Base-by-base conservation (phyloP, 2,797 vertebrate genomes). In the Gorsachius magnificus region DNA sequence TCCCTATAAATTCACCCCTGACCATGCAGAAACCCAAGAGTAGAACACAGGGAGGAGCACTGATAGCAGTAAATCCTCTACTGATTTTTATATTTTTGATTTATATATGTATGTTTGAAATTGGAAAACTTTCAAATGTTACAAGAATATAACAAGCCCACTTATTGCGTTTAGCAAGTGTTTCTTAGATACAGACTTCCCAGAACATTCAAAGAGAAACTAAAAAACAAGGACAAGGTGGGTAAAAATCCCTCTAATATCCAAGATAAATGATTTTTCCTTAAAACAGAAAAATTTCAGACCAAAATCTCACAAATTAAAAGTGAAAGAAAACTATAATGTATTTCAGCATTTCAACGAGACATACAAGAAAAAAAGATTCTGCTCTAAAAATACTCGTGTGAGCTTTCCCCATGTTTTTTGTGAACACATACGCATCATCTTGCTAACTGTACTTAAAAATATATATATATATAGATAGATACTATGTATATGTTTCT, bases 401-500 rank as follows among this genome's bases (percentile, higher is more conserved):
- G 20, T 38, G 61, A 78, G 11, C 3, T 41, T 60, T 58, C 54
- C 25, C 26, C 13, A 1, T 5, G 8, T 45, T 22, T 83, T 57
- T 50, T 83, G 38, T 17, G 6, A 41, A 38, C 31, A 35, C 45
- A 46, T 8, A 35, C 3, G 6, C 41, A 33, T n/a, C 26, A 53
- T 51, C 54, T 51, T 64, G 3, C 16, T 31, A 43, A 33, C 26
- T 0, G 2, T 53, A 70, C 9, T 86, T 65, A 4, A 57, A 51
- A 43, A 43, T 43, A 41, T 8, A 60, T 9, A 11, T n/a, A n/a
- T n/a, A n/a, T n/a, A n/a, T n/a, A n/a, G n/a, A n/a, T 29, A 28
- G 54, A 43, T n/a, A 66, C 3, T 13, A 38, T 3, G 36, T 2
- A 6, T 1, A 33, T 4, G 1, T 56, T 63, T 54, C 54, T 58